Percentiles rank a stretch among this genome's conserved stretches.
phyloP scores from a whole-genome alignment of 2,113 vertebrate species.

The Dasyurus viverrinus region DNA sequence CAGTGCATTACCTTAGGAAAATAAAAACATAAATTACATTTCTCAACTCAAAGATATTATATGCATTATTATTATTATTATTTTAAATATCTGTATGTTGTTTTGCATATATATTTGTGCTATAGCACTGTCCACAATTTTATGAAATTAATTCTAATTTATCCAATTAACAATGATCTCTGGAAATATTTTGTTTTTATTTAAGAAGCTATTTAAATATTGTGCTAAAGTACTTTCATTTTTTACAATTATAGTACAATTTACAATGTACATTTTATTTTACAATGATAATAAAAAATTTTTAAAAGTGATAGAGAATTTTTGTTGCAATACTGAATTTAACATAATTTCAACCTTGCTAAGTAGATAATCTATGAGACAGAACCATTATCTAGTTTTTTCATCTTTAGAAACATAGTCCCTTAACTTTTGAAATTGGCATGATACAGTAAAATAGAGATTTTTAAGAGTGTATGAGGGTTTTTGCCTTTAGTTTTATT shows the following conservation, averaged over 20 bases:
- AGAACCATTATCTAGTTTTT: background rate
- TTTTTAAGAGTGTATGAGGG: background rate
- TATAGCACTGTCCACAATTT: background rate
- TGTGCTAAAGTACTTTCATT: conserved; percentile 2
- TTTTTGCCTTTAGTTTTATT: background rate
- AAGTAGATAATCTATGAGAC: conserved; percentile 28
- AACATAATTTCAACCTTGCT: conserved; percentile 31
- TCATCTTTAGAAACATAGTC: background rate
- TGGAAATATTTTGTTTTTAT: conserved; percentile 9
- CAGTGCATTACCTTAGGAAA: conserved; percentile 9
- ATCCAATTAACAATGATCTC: background rate
- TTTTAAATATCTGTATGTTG: background rate
- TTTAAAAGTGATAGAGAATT: background rate
- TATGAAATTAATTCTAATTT: background rate
- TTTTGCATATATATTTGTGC: background rate
- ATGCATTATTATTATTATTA: background rate
- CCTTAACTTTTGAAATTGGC: conserved; percentile 30
- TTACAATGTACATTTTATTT: background rate
- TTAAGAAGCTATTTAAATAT: conserved; percentile 45
- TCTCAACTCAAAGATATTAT: conserved; percentile 7
- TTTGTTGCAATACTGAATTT: conserved; percentile 34
- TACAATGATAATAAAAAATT: background rate
- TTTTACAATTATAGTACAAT: background rate
- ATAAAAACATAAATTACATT: background rate
- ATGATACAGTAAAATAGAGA: conserved; percentile 14